Conservation (phyloP, 64 coral and sea anemone species). For the Dendronephthya gigantea region DNA sequence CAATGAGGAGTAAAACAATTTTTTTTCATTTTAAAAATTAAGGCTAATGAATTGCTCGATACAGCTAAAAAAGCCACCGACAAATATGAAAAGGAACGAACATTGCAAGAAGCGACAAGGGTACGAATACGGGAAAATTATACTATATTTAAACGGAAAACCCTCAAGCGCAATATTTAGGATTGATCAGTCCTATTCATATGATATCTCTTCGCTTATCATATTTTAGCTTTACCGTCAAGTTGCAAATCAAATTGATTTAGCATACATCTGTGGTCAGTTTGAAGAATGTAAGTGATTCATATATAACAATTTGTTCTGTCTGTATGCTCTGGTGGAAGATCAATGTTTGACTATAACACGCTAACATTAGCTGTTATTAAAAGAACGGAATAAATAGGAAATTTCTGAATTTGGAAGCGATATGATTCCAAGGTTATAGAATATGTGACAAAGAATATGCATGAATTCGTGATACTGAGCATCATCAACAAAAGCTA, state of each 20-base stretch:
- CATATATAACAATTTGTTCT: background rate
- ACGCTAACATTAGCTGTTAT: too few relatives aligned
- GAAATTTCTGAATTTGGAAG: too few relatives aligned
- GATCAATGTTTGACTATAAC: background rate
- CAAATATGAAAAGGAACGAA: conserved; percentile 74
- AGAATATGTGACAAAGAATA: too few relatives aligned
- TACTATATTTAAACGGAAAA: too few relatives aligned
- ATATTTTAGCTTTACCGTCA: conserved; percentile 70
- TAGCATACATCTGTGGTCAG: conserved; percentile 66
- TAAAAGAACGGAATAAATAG: too few relatives aligned
- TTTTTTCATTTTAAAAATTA: background rate
- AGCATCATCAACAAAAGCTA: too few relatives aligned
- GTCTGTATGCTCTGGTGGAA: background rate
- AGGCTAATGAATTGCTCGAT: conserved; percentile 83
- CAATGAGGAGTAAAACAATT: too few relatives aligned
- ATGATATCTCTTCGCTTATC: too few relatives aligned
- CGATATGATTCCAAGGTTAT: too few relatives aligned
- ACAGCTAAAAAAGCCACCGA: conserved; percentile 72
- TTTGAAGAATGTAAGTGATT: conserved; percentile 71
- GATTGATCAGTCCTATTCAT: too few relatives aligned
- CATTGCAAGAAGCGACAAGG: conserved; percentile 70
- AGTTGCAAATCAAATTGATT: conserved; percentile 81
- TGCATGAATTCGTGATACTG: too few relatives aligned
- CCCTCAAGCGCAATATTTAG: too few relatives aligned
- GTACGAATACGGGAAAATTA: conserved; percentile 4